Evolutionary conservation across 2,113 vertebrate species (phyloP), one percentile per base, ranked within the genome.

Genomic region (Vanacampus margaritifer): DNA sequence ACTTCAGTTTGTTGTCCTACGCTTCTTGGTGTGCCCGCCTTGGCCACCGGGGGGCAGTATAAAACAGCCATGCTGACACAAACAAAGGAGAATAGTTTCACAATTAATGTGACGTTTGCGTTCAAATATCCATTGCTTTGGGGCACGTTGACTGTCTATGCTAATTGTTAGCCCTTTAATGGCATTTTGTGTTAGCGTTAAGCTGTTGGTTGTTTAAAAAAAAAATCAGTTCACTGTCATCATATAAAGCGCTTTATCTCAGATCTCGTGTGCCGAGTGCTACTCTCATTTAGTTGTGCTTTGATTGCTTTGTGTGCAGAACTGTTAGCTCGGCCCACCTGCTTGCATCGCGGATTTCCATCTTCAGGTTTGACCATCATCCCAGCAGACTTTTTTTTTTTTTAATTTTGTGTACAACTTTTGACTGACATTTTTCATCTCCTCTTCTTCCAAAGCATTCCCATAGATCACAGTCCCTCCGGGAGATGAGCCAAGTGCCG

Each of bases 291-390:
- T 43, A 39, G 58, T 19, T 53, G 36, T 11, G 79, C 56, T 56
- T 60, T 56, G 41, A 48, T 60, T 50, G 24, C 53, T 76, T 8
- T 76, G 45, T 87, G 16, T 59, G 24, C 89, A 96, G 95, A 94
- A 93, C 88, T 96, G 93, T 91, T 95, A 96, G 88, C 89, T 88
- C 65, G 70, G 70, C 74, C 75, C n/a, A 68, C 36, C 56, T 65
- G 75, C 72, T 76, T 76, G 62, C 78, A 65, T 83, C 80, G 71
- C 83, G 89, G 91, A 93, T 76, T 84, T 77, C 76, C 82, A 82
- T 81, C 79, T 88, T 79, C 89, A 93, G 94, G 94, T 96, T 72
- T 91, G 92, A 62, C 28, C 46, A 54, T 67, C 10, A n/a, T 28
- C 16, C 43, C 17, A 7, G 46, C n/a, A 46, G 11, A 32, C 3